Evolutionary conservation across 2,113 vertebrate species (phyloP), one percentile per base, ranked within the genome.

Genomic region (Hippocampus guttulatus): DNA sequence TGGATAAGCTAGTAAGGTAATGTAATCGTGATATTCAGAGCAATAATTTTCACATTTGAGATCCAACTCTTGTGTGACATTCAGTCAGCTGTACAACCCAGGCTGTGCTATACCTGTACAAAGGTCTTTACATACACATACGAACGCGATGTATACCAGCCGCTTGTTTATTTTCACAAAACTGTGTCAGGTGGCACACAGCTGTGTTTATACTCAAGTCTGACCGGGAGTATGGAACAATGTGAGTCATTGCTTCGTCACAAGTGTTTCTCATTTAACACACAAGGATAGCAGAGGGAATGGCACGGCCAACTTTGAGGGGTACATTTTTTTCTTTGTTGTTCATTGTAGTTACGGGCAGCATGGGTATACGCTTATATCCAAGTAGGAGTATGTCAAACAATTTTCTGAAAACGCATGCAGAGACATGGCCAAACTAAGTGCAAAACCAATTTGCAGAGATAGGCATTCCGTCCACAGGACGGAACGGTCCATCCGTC

Each of bases 121-220:
- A 71, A 41, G 30, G 1, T 45, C 7, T 54, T 58, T 51, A n/a
- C 20, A 55, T 64, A n/a, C 30, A 55, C 20, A 61, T 33, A 33
- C 14, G 55, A 58, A 60, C 14, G 16, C 3, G 27, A 58, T 12
- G 11, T 2, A 45, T 64, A 66, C 11, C n/a, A 70, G 30, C 52
- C 57, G 67, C 2, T 68, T 45, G 16, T 20, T 64, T 70, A n/a
- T 70, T 71, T 73, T 73, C 47, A 74, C 21, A 38, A 38, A 49
- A 69, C 47, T 69, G 30, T 58, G 27, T 20, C 75, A 12, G 55
- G 60, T 79, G 67, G 70, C 64, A 69, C 25, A 64, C 78, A 75
- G 61, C 81, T 77, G 71, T 71, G 68, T 69, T 70, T 64, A 82
- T 63, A 64, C 57, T 75, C n/a, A 25, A 64, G 57, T 47, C 68